Evolutionary conservation across 2,797 vertebrate species (phyloP).

Genomic region (Enteromius anoplus): DNA sequence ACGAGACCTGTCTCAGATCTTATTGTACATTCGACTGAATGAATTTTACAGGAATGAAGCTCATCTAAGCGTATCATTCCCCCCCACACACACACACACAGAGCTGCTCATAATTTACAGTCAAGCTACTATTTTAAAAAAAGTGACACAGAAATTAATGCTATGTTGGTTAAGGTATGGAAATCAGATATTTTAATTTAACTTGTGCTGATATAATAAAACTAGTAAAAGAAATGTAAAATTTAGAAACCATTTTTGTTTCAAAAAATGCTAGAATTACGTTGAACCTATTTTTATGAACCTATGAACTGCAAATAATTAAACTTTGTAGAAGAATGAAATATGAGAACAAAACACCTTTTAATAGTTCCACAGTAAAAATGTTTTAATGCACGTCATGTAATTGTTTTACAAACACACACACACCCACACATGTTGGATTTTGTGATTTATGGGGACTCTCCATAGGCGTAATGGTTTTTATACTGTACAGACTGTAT

Average conservation of each 20-base stretch:
- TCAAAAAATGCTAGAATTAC: background rate
- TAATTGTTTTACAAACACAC: too few species aligned
- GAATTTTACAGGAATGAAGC: slow-evolving; percentile 49
- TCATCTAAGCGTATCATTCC: background rate
- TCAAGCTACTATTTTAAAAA: background rate
- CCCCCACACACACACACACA: background rate
- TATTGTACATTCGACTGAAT: slow-evolving; percentile 20
- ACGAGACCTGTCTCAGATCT: slow-evolving; percentile 29
- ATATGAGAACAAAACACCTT: background rate
- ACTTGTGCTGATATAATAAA: background rate
- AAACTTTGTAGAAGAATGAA: background rate
- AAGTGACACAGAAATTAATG: background rate
- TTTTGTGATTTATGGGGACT: too few species aligned
- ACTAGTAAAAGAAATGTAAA: too few species aligned
- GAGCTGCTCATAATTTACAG: background rate
- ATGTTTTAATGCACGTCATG: background rate
- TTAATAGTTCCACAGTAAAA: background rate
- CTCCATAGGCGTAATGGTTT: too few species aligned
- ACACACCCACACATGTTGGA: too few species aligned
- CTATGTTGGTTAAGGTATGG: background rate
- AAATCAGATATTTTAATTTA: background rate
- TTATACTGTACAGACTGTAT: too few species aligned
- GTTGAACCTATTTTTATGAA: background rate
- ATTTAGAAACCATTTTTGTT: background rate
- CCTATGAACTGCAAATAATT: background rate